Conservation (phyloP, 2,888 invertebrate genomes). For the Glaucopsyche alexis region DNA sequence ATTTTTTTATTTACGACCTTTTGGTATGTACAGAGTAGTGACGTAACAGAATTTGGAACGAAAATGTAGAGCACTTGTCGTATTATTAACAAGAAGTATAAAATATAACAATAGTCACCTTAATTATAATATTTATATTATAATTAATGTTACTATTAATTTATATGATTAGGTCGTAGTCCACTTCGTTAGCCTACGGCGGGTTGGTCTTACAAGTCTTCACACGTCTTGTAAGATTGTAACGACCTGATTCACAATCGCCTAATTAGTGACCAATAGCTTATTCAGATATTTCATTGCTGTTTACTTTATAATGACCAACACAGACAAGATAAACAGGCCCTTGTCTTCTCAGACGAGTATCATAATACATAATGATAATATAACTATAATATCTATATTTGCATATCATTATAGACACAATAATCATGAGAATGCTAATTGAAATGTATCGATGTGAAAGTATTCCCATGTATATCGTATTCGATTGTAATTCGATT, state of each 20-base stretch:
- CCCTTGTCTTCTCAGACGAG: too few relatives aligned
- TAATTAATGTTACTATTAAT: background rate
- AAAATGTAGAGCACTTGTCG: constrained; percentile 16
- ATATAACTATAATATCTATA: too few relatives aligned
- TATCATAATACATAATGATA: too few relatives aligned
- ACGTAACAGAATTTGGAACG: constrained; percentile 5
- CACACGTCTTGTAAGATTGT: too few relatives aligned
- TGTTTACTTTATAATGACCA: too few relatives aligned
- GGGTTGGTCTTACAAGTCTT: background rate
- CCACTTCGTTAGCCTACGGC: background rate
- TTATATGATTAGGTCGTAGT: background rate
- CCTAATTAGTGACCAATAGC: too few relatives aligned
- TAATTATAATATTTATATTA: background rate
- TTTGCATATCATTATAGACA: background rate
- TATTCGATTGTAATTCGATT: constrained; percentile 24
- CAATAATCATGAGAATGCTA: background rate
- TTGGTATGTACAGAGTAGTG: background rate
- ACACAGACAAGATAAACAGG: too few relatives aligned
- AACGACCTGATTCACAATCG: too few relatives aligned
- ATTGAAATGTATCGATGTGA: background rate
- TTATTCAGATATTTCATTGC: too few relatives aligned
- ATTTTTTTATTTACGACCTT: constrained; percentile 1
- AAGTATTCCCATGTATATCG: constrained; percentile 13
- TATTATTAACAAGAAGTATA: background rate
- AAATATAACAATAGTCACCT: too few relatives aligned